Evolutionary conservation across 2,797 vertebrate species (phyloP).

Genomic region (Thripadectes ignobilis): DNA sequence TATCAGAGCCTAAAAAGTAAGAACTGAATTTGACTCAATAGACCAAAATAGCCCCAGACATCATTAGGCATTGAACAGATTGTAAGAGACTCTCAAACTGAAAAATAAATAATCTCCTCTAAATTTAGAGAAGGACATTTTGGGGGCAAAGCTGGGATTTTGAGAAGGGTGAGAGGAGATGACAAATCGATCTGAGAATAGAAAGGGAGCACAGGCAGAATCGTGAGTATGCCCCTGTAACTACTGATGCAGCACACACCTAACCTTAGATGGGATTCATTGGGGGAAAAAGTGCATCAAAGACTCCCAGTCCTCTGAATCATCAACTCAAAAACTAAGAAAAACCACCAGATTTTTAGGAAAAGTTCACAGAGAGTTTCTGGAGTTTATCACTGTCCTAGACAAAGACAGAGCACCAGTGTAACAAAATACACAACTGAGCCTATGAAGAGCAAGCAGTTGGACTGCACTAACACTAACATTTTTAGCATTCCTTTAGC

Average conservation of each 20-base stretch:
- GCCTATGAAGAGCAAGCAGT: neutral
- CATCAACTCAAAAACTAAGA: neutral
- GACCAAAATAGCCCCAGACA: constrained; percentile 26
- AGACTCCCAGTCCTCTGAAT: neutral
- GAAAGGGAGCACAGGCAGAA: neutral
- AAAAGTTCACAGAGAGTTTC: neutral
- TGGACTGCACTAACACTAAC: neutral
- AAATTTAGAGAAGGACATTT: constrained; percentile 17
- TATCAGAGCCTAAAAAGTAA: neutral
- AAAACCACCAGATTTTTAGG: neutral
- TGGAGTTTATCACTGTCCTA: neutral
- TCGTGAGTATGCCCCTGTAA: neutral
- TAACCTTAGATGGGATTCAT: neutral
- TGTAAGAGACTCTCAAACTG: neutral
- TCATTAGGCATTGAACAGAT: neutral
- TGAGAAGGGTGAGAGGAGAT: neutral
- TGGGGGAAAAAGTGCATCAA: neutral
- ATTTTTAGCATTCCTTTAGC: constrained; percentile 4
- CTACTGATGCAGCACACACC: neutral
- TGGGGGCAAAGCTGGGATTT: neutral
- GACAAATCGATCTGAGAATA: constrained; percentile 18
- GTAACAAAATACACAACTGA: neutral
- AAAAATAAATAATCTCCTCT: constrained; percentile 35
- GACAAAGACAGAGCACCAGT: neutral
- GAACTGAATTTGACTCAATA: constrained; percentile 22